Conservation (phyloP, 1,140 invertebrate genomes). For the Prorops nasuta region DNA sequence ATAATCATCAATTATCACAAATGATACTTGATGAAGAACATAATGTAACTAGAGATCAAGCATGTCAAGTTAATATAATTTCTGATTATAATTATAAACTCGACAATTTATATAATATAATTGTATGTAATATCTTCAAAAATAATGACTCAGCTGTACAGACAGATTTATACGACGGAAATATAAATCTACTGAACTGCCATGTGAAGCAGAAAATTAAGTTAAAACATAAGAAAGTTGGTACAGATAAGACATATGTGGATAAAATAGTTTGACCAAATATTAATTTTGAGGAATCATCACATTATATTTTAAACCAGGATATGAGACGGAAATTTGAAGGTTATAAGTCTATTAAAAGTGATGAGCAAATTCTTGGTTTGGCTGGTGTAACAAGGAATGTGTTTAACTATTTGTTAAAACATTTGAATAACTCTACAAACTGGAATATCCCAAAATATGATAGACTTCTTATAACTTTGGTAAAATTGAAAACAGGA, state of each 20-base stretch:
- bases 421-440: not conserved
- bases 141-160: not conserved
- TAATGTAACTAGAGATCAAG: not conserved
- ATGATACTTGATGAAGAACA: not conserved
- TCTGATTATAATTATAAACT: not conserved
- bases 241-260: no score
- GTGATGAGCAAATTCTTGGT: constrained; percentile 6
- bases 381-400: constrained; percentile 10
- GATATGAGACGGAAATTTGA: not conserved
- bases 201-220: no score
- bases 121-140: not conserved
- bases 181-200: not conserved
- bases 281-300: no score
- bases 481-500: constrained; percentile 23
- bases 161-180: not conserved
- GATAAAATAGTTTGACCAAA: no score
- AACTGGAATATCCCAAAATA: not conserved
- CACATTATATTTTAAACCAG: no score
- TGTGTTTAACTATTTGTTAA: not conserved
- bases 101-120: not conserved
- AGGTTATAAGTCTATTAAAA: constrained; percentile 3
- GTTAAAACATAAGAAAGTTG: no score
- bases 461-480: constrained; percentile 32
- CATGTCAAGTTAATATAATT: not conserved
- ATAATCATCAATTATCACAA: no score